Percentiles rank a stretch among this genome's conserved stretches.
These are phyloP conservation scores for Gymnoscopelus microlampas DNA, from an alignment of 2,797 vertebrate genomes.

Conservation along the genomic window DNA sequence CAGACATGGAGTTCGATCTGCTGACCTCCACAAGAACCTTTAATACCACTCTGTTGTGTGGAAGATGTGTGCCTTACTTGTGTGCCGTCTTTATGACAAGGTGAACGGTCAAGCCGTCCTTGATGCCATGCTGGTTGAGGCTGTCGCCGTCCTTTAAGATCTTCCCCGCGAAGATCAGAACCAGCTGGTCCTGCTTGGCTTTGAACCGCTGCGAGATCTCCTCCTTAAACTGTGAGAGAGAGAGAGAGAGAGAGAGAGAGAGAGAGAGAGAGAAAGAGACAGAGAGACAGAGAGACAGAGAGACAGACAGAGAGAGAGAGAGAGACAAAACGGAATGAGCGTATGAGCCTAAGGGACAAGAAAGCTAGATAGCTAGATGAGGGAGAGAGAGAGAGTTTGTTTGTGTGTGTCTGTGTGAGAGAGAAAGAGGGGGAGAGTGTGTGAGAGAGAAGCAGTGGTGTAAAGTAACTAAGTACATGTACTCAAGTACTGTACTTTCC, in stretches of 20 bases:
- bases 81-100: conserved; percentile 98
- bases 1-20: too few relatives aligned
- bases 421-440: conserved; percentile 10
- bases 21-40: too few relatives aligned
- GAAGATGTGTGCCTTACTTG: conserved; percentile 85
- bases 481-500: too few relatives aligned
- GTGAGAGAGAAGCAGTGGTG: too few relatives aligned
- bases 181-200: conserved; percentile 99
- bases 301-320: conserved; percentile 12
- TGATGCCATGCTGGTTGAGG: conserved; percentile 95
- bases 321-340: too few relatives aligned
- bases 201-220: conserved; percentile 98
- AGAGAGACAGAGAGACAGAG: conserved; percentile 9
- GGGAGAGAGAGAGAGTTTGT: conserved; percentile 5
- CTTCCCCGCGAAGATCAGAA: conserved; percentile 99
- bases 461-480: too few relatives aligned
- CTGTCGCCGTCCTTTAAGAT: conserved; percentile 98
- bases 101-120: conserved; percentile 97
- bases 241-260: conserved; percentile 5
- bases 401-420: neutral
- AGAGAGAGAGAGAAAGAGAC: conserved; percentile 11
- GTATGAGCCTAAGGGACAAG: too few relatives aligned
- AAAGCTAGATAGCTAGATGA: neutral
- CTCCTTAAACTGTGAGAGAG: conserved; percentile 91
- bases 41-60: neutral